Evolutionary conservation across 1,140 invertebrate species (phyloP).

Genomic region (Drosophila pallidifrons): DNA sequence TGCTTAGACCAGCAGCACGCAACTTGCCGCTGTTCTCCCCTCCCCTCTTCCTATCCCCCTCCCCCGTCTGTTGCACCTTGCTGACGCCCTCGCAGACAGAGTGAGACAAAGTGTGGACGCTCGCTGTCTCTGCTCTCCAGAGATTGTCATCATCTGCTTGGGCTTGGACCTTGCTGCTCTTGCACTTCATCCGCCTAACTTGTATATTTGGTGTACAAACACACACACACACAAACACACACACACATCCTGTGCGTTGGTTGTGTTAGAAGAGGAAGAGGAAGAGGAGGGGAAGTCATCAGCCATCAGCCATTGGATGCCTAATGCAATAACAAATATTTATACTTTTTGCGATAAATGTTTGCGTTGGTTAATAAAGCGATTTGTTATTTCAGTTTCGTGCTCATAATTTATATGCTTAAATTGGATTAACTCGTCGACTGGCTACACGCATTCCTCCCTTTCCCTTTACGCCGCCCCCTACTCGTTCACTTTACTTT

Average conservation of each 20-base stretch:
- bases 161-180: neutral
- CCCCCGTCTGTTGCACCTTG: no score
- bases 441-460: slow-evolving; percentile 38
- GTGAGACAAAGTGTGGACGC: neutral
- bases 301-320: slow-evolving; percentile 26
- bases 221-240: slow-evolving; percentile 27
- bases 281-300: slow-evolving; percentile 3
- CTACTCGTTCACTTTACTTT: neutral
- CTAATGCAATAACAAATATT: slow-evolving; percentile 84
- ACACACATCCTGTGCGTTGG: slow-evolving; percentile 27
- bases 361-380: slow-evolving; percentile 84
- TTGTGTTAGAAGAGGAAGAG: neutral
- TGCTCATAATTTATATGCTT: slow-evolving; percentile 78
- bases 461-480: neutral
- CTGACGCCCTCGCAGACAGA: neutral
- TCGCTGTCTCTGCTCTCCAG: slow-evolving; percentile 37
- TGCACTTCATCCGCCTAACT: slow-evolving; percentile 17
- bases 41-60: no score
- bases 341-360: slow-evolving; percentile 84
- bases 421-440: slow-evolving; percentile 78
- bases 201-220: slow-evolving; percentile 26
- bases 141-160: slow-evolving; percentile 67
- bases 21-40: neutral
- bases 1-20: slow-evolving; percentile 26
- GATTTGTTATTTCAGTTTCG: slow-evolving; percentile 78